phyloP scores from a whole-genome alignment of 2,113 vertebrate genomes.

The Jaculus jaculus region DNA sequence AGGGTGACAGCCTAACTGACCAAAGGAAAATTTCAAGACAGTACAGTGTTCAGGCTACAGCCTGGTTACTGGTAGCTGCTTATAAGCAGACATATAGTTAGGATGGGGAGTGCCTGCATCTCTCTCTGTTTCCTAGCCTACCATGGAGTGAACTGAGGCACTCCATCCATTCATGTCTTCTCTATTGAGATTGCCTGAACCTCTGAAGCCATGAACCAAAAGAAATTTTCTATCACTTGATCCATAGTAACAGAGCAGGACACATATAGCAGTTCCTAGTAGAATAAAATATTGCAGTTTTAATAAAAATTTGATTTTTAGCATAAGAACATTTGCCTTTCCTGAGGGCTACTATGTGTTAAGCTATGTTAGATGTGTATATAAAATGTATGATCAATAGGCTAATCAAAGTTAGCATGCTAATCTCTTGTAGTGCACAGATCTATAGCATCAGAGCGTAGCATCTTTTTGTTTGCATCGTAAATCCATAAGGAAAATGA shows the following conservation, averaged over 20 bases:
- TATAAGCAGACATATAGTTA: background rate
- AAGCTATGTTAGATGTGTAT: background rate
- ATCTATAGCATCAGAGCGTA: background rate
- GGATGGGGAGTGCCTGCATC: background rate
- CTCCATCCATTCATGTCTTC: background rate
- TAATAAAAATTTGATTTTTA: background rate
- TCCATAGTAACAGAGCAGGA: background rate
- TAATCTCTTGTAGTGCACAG: background rate
- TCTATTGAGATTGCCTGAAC: background rate
- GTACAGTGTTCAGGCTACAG: background rate
- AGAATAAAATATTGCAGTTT: background rate
- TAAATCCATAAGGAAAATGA: background rate
- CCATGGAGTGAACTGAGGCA: background rate
- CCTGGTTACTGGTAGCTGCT: background rate
- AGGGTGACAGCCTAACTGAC: background rate
- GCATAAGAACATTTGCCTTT: background rate
- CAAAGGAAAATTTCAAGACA: background rate
- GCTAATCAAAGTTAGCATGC: background rate
- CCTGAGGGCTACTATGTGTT: background rate
- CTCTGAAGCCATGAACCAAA: background rate
- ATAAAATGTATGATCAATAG: background rate
- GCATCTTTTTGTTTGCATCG: background rate
- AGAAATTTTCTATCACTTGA: background rate
- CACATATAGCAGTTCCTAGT: background rate
- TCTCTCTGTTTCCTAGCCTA: background rate